These are phyloP conservation scores for Perccottus glenii DNA, from an alignment of 2,113 vertebrate genomes.

Conservation along the genomic window DNA sequence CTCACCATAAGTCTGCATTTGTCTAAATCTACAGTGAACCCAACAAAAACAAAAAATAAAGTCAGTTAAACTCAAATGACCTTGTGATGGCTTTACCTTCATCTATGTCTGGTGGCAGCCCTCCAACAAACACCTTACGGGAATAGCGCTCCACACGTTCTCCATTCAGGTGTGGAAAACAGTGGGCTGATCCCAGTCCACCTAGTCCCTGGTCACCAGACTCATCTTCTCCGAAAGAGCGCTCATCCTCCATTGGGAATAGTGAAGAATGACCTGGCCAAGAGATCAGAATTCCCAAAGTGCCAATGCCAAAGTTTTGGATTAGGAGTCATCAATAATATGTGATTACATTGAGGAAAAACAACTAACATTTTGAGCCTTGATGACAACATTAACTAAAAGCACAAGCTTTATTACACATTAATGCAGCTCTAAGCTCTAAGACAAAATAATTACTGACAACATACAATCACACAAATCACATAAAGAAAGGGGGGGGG, in stretches of 20 bases:
- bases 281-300: conserved; percentile 9
- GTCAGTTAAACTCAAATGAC: neutral
- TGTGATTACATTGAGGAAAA: conserved; percentile 6
- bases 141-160: conserved; percentile 96
- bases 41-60: neutral
- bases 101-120: conserved; percentile 96
- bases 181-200: conserved; percentile 92
- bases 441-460: conserved; percentile 25
- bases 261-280: conserved; percentile 91
- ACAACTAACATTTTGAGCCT: conserved; percentile 26
- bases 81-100: conserved; percentile 83
- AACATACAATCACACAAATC: conserved; percentile 36
- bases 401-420: conserved; percentile 8
- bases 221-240: conserved; percentile 92
- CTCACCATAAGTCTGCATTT: neutral
- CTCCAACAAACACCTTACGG: conserved; percentile 97
- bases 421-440: neutral
- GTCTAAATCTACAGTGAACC: neutral
- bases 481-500: conserved; percentile 15
- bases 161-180: conserved; percentile 97
- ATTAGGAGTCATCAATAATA: conserved; percentile 12
- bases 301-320: conserved; percentile 9
- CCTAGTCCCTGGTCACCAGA: conserved; percentile 91
- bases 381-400: conserved; percentile 20
- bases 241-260: conserved; percentile 97